These are phyloP conservation scores for Hydrolagus affinis DNA, from an alignment of 2,113 vertebrate genomes.

Conservation along the genomic window DNA sequence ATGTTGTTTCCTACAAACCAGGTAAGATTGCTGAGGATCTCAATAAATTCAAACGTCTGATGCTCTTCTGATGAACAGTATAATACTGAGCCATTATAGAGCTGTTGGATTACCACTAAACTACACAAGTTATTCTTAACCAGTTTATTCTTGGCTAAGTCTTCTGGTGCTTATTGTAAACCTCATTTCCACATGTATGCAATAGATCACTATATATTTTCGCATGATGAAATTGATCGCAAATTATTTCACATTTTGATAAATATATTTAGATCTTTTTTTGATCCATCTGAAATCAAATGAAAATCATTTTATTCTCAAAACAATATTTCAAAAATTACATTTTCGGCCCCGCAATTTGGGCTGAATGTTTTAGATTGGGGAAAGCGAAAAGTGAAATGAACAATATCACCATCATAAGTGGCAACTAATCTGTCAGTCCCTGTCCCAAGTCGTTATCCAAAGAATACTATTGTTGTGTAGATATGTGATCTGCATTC, in stretches of 20 bases:
- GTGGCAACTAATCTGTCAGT: too few species aligned
- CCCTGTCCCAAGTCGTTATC: too few species aligned
- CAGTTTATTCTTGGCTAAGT: background rate
- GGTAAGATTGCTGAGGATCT: background rate
- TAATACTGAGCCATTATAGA: background rate
- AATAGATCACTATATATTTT: background rate
- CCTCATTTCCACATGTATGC: slow-evolving; percentile 22
- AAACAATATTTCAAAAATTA: background rate
- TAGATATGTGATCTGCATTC: too few species aligned
- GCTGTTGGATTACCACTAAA: background rate
- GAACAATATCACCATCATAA: too few species aligned
- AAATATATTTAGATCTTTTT: background rate
- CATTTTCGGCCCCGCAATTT: too few species aligned
- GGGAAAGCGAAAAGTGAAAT: too few species aligned
- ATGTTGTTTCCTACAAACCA: background rate
- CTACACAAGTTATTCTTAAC: background rate
- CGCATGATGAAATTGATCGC: background rate
- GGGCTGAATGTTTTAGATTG: too few species aligned
- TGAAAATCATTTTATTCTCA: background rate
- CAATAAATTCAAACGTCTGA: background rate
- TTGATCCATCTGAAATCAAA: background rate
- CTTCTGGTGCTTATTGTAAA: background rate
- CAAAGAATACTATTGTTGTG: too few species aligned
- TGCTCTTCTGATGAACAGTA: background rate
- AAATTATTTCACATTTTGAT: background rate